Percentiles rank a stretch among this genome's conserved stretches.
phyloP scores from a whole-genome alignment of 2,113 vertebrate species.

The Suncus etruscus region DNA sequence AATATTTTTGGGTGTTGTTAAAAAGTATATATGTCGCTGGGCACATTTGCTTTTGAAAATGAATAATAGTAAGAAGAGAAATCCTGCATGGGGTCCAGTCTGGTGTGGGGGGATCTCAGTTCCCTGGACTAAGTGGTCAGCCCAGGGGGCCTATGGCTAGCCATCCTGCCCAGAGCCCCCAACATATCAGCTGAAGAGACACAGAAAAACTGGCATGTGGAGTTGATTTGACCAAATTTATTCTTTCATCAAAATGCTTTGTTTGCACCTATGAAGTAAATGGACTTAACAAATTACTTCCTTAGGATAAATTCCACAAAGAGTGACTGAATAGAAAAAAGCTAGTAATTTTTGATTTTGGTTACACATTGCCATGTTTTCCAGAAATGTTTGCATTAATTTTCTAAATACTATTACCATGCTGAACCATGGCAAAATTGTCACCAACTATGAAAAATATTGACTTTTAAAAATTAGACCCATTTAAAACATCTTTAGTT shows the following conservation, averaged over 20 bases:
- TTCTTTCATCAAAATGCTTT: neutral
- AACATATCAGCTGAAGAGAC: no score
- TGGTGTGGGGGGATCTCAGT: no score
- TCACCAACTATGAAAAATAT: neutral
- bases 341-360: neutral
- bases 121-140: no score
- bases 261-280: neutral
- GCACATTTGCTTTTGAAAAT: no score
- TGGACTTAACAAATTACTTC: neutral
- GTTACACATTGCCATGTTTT: neutral
- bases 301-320: neutral
- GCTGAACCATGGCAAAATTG: neutral
- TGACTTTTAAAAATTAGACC: neutral
- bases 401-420: slow-evolving; percentile 42
- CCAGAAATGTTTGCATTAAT: neutral
- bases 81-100: no score
- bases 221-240: no score
- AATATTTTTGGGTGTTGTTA: no score
- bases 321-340: neutral
- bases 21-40: no score
- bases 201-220: no score
- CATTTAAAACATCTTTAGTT: neutral
- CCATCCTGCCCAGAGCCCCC: no score
- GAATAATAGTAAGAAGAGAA: no score
- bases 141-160: no score